phyloP scores from a whole-genome alignment of 2,888 invertebrate genomes.

The Labia minor region DNA sequence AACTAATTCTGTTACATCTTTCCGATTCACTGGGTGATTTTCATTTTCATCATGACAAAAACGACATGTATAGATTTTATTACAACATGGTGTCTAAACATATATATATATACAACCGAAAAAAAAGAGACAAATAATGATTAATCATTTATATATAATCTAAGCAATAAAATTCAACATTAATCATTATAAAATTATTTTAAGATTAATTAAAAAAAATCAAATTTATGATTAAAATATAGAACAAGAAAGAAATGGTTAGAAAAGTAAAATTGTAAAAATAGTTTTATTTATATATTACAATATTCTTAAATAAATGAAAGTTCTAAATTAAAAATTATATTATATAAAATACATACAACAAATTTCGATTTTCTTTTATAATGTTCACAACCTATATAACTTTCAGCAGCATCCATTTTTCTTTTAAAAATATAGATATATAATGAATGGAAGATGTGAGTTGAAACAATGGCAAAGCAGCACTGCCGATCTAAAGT shows the following conservation, averaged over 20 bases:
- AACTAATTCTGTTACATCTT: conserved; percentile 69
- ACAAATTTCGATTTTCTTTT: conserved; percentile 28
- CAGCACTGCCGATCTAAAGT: no score
- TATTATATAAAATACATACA: no score
- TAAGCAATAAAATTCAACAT: neutral
- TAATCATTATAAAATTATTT: neutral
- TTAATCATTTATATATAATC: neutral
- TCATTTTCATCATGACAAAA: conserved; percentile 85
- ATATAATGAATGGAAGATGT: no score
- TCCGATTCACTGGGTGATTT: conserved; percentile 71
- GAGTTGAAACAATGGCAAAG: no score
- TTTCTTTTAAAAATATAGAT: no score
- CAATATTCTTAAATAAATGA: neutral
- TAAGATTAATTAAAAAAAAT: neutral
- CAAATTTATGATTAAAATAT: neutral
- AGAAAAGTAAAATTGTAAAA: no score
- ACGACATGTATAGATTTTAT: conserved; percentile 76
- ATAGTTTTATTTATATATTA: neutral
- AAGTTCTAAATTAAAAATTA: neutral
- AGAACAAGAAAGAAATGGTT: no score
- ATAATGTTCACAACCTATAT: conserved; percentile 54
- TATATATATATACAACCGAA: conserved; percentile 29
- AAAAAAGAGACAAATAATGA: neutral
- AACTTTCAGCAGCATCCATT: conserved; percentile 35
- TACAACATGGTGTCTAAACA: conserved; percentile 81